A percentile compares a stretch with the other conserved stretches of the same genome.
phyloP scores from a whole-genome alignment of 2,888 invertebrate genomes.

The Neoitamus cyanurus region DNA sequence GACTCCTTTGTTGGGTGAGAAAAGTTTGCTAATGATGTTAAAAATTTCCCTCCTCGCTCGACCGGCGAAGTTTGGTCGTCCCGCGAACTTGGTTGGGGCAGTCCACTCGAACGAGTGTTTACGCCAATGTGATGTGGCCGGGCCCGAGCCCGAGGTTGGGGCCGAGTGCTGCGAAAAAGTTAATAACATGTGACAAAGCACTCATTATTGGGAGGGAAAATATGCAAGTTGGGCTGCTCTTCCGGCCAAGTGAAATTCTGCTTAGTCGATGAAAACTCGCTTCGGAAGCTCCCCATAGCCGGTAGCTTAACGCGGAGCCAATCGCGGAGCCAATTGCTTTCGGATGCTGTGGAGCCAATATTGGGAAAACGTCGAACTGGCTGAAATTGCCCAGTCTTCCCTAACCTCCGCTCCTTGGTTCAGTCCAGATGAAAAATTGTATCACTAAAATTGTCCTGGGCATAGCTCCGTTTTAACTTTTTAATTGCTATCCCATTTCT shows the following conservation, averaged over 20 bases:
- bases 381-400: not conserved
- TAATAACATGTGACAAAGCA: conserved; percentile 33
- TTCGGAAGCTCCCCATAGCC: not conserved
- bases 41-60: conserved; percentile 18
- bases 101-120: not conserved
- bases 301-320: not conserved
- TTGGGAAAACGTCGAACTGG: not conserved
- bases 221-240: not conserved
- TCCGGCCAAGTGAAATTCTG: not conserved
- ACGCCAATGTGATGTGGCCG: not conserved
- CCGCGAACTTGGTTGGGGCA: not conserved
- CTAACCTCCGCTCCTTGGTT: not conserved
- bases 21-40: conserved; percentile 50
- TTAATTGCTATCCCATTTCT: not conserved
- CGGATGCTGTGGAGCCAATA: not conserved
- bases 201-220: not conserved
- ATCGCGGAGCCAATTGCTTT: not conserved
- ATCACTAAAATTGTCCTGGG: not conserved
- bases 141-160: too few species aligned
- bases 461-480: not conserved
- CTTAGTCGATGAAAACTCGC: not conserved
- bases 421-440: too few species aligned
- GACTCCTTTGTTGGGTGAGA: conserved; percentile 49
- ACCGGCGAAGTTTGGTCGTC: not conserved
- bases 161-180: not conserved